phyloP scores from a whole-genome alignment of 2,888 invertebrate species.

The Ischnus inquisitorius region DNA sequence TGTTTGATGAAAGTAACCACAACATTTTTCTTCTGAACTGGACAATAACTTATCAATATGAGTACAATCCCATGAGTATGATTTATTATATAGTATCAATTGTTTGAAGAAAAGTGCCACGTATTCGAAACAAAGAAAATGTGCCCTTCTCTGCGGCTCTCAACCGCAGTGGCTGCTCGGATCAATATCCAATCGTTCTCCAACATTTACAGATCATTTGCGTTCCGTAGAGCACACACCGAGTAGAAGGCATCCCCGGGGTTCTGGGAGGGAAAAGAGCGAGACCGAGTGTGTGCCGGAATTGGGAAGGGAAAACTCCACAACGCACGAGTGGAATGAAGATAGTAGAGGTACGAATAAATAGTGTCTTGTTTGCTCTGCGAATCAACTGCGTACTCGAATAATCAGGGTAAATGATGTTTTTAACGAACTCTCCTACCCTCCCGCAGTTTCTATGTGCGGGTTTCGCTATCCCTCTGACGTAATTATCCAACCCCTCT shows the following conservation, averaged over 20 bases:
- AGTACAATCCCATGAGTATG: not conserved
- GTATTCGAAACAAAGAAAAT: conserved; percentile 3
- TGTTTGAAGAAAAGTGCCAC: not conserved
- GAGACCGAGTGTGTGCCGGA: conserved; percentile 50
- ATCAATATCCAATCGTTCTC: conserved; percentile 64
- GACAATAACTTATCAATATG: not conserved
- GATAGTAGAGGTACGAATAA: conserved; percentile 56
- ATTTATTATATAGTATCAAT: not conserved
- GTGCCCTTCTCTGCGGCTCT: conserved; percentile 27
- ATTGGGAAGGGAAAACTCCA: conserved; percentile 51
- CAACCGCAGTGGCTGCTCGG: conserved; percentile 25
- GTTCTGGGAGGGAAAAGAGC: conserved; percentile 27
- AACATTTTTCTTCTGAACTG: no score
- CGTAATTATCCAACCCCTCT: conserved; percentile 60
- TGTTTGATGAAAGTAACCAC: no score
- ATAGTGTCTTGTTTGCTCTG: conserved; percentile 65
- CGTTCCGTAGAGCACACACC: conserved; percentile 40
- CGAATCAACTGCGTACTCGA: conserved; percentile 64
- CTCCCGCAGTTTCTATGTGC: not conserved
- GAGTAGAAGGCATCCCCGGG: conserved; percentile 24
- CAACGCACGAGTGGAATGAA: conserved; percentile 22
- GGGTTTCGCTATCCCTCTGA: conserved; percentile 58
- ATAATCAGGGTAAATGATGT: conserved; percentile 76
- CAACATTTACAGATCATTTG: conserved; percentile 68
- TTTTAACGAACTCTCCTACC: conserved; percentile 68